Conservation (phyloP, 2,113 vertebrate genomes). For the Pyxicephalus adspersus region DNA sequence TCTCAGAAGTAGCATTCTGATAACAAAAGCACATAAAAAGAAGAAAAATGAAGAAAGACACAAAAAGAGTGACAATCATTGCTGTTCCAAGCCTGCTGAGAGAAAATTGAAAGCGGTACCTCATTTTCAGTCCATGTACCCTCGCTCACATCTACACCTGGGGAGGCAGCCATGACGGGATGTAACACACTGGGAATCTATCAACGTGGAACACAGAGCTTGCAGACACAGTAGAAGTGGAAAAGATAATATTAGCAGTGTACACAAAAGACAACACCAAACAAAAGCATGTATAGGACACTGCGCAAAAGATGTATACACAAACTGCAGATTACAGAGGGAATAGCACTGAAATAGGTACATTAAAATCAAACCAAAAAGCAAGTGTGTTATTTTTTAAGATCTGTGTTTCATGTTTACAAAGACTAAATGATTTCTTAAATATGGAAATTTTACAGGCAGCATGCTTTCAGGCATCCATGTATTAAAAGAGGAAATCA, state of each 20-base stretch:
- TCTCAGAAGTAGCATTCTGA: too few relatives aligned
- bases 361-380: too few relatives aligned
- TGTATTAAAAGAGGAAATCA: too few relatives aligned
- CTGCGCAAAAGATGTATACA: neutral
- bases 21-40: neutral
- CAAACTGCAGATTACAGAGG: neutral
- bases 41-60: neutral
- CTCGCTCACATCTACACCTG: conserved; percentile 8
- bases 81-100: too few relatives aligned
- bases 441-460: too few relatives aligned
- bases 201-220: conserved; percentile 15
- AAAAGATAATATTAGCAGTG: neutral
- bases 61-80: neutral
- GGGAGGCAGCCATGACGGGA: conserved; percentile 24
- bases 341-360: too few relatives aligned
- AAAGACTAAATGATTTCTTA: too few relatives aligned
- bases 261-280: neutral
- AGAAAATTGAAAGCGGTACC: neutral
- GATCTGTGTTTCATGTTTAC: too few relatives aligned
- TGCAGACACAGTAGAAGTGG: neutral
- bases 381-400: too few relatives aligned
- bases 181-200: neutral
- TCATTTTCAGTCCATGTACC: neutral
- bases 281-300: neutral
- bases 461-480: too few relatives aligned